These are phyloP conservation scores for Acrossocheilus wenchowensis DNA, from an alignment of 2,797 vertebrate genomes.

Conservation along the genomic window DNA sequence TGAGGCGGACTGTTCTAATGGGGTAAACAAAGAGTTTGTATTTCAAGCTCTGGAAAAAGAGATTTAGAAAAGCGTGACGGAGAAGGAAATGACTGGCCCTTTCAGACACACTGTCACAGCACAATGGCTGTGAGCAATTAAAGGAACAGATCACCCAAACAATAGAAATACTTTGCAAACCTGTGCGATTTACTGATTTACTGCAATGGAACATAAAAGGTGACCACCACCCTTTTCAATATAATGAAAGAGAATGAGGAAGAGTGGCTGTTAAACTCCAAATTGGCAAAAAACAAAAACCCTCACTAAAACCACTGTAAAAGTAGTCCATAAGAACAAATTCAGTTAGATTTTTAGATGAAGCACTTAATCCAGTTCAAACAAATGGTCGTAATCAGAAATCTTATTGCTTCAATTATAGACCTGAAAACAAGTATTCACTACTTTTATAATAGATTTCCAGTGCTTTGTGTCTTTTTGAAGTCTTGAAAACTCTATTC, in stretches of 20 bases:
- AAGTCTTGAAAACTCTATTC: background rate
- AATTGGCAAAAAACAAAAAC: background rate
- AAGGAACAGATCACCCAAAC: background rate
- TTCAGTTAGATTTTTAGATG: background rate
- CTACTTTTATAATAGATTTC: background rate
- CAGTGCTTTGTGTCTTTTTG: background rate
- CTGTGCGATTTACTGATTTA: background rate
- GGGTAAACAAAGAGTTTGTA: conserved; percentile 23
- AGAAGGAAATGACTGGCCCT: conserved; percentile 14
- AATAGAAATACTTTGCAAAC: conserved; percentile 14
- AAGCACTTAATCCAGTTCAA: too few relatives aligned
- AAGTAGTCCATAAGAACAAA: background rate
- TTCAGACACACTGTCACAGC: conserved; percentile 4
- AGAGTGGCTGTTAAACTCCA: background rate
- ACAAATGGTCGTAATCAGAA: background rate
- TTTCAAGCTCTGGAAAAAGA: conserved; percentile 23
- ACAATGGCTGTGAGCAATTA: conserved; percentile 18
- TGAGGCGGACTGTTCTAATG: background rate
- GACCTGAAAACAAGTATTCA: background rate
- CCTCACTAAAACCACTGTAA: background rate
- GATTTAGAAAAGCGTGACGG: conserved; percentile 26
- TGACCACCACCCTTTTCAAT: background rate
- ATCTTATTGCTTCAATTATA: background rate
- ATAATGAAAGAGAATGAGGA: background rate
- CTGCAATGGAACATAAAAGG: background rate